phyloP scores from a whole-genome alignment of 2,113 vertebrate genomes.

The Chloroceryle aenea region DNA sequence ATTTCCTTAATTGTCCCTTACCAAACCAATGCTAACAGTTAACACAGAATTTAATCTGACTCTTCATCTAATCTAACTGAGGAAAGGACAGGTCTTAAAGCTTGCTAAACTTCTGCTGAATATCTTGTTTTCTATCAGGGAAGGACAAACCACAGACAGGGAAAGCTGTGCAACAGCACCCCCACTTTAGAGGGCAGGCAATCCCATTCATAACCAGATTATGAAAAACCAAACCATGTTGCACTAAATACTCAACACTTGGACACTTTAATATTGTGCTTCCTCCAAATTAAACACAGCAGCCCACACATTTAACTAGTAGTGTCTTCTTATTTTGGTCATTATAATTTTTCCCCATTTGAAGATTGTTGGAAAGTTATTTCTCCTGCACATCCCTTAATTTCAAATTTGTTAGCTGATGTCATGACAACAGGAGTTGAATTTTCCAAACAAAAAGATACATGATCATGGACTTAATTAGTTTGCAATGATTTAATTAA shows the following conservation, averaged over 20 bases:
- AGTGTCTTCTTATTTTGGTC: background rate
- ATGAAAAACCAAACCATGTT: background rate
- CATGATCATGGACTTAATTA: slow-evolving; percentile 71
- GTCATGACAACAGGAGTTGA: slow-evolving; percentile 23
- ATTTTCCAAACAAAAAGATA: slow-evolving; percentile 64
- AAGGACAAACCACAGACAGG: background rate
- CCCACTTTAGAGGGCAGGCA: background rate
- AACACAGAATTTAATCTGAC: background rate
- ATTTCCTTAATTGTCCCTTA: background rate
- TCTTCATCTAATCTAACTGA: background rate
- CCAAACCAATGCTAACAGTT: background rate
- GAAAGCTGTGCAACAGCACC: background rate
- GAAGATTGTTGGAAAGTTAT: background rate
- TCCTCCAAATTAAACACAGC: background rate
- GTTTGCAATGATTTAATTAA: slow-evolving; percentile 74
- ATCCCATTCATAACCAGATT: rapidly evolving
- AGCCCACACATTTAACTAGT: background rate
- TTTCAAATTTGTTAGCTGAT: slow-evolving; percentile 11
- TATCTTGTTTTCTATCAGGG: background rate
- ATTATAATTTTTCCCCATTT: background rate
- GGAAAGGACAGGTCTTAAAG: rapidly evolving
- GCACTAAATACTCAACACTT: background rate
- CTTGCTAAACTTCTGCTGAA: background rate
- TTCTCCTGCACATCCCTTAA: background rate
- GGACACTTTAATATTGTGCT: background rate